A percentile compares a stretch with the other conserved stretches of the same genome.
Evolutionary conservation across 2,797 vertebrate species (phyloP).

Genomic region (Urophycis tenuis): DNA sequence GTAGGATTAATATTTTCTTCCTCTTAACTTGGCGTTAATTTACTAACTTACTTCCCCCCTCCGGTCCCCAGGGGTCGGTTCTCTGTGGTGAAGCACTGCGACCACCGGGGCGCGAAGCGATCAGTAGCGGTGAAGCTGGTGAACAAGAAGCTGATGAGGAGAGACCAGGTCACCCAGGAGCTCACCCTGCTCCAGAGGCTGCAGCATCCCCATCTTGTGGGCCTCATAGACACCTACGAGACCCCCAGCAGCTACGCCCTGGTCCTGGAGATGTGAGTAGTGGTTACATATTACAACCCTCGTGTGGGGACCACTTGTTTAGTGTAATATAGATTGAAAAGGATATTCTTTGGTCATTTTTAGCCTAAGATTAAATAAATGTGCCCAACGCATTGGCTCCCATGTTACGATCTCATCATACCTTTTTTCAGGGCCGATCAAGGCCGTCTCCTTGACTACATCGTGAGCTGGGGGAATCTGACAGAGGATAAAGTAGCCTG

Average conservation of each 20-base stretch:
- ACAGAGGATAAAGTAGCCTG: conserved; percentile 91
- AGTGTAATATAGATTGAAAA: background rate
- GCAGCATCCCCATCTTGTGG: conserved; percentile 87
- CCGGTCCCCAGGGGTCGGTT: conserved; percentile 84
- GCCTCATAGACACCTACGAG: conserved; percentile 89
- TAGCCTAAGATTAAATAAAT: background rate
- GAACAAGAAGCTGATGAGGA: conserved; percentile 96
- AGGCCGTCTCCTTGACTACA: conserved; percentile 92
- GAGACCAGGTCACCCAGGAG: conserved; percentile 92
- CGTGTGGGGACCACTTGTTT: no score
- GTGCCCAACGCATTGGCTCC: background rate
- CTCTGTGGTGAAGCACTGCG: conserved; percentile 92
- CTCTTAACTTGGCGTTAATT: background rate
- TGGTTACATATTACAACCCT: background rate
- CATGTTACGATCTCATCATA: background rate
- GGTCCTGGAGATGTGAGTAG: conserved; percentile 89
- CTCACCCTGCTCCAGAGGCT: conserved; percentile 88
- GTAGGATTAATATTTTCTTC: background rate
- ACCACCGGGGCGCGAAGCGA: conserved; percentile 85
- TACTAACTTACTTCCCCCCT: background rate
- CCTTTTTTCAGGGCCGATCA: conserved; percentile 84
- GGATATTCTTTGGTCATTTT: background rate
- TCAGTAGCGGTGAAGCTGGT: conserved; percentile 92
- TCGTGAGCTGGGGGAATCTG: conserved; percentile 94
- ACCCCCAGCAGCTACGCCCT: conserved; percentile 87